Conservation (phyloP, 2,888 invertebrate species). For the Ectropis crepuscularia region DNA sequence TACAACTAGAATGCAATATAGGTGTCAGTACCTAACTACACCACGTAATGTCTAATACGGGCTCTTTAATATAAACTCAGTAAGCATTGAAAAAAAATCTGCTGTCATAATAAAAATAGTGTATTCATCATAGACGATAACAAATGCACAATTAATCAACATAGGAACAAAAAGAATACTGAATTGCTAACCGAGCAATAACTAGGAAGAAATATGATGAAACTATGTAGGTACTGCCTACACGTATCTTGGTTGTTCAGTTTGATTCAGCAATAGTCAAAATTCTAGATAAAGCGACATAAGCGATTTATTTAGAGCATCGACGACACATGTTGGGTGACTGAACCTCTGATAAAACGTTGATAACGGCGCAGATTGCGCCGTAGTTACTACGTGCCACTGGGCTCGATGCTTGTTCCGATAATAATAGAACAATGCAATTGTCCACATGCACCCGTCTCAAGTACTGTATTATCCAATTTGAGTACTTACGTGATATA, state of each 20-base stretch:
- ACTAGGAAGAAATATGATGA: conserved; percentile 14
- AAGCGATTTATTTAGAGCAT: conserved; percentile 59
- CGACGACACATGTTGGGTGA: conserved; percentile 58
- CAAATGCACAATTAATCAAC: no score
- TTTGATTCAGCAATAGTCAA: conserved; percentile 20
- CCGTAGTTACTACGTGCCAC: conserved; percentile 15
- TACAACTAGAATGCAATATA: no score
- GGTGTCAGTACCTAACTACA: no score
- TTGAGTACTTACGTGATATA: conserved; percentile 9
- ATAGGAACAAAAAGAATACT: background rate
- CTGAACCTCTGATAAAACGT: conserved; percentile 56
- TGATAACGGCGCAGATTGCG: conserved; percentile 39
- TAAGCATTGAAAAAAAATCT: background rate
- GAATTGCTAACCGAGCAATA: conserved; percentile 6
- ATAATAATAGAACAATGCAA: conserved; percentile 26
- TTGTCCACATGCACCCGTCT: conserved; percentile 20
- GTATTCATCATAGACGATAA: no score
- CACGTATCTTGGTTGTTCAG: background rate
- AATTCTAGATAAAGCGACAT: conserved; percentile 37
- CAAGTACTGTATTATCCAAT: conserved; percentile 30
- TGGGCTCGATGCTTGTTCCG: conserved; percentile 9
- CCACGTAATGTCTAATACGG: background rate
- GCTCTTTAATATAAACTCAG: background rate
- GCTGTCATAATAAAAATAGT: background rate
- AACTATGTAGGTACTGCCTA: background rate